Conservation (phyloP, 1,140 invertebrate species). For the Bombus superbus region DNA sequence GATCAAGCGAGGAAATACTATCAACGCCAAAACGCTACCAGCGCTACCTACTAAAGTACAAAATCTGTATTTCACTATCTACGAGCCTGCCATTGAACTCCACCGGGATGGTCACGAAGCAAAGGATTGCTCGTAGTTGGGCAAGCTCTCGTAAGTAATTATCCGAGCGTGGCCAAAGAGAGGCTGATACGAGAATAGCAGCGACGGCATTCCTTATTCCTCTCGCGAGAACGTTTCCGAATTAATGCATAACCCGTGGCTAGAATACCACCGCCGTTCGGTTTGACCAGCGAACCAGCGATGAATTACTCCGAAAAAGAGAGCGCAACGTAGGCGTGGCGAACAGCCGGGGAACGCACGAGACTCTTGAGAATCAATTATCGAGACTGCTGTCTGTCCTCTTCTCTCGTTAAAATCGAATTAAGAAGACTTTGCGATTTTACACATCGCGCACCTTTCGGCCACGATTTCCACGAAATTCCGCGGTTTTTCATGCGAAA, state of each 20-base stretch:
- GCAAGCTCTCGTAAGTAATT: slow-evolving; percentile 70
- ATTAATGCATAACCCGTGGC: slow-evolving; percentile 71
- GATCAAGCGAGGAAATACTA: too few species aligned
- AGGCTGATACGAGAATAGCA: slow-evolving; percentile 39
- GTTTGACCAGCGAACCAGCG: background rate
- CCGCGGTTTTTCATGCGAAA: background rate
- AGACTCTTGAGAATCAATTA: slow-evolving; percentile 69
- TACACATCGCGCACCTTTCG: background rate
- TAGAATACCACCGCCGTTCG: slow-evolving; percentile 42
- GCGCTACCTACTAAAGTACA: too few species aligned
- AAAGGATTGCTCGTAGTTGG: slow-evolving; percentile 21
- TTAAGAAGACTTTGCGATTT: slow-evolving; percentile 41
- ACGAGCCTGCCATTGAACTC: too few species aligned
- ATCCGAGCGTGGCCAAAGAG: slow-evolving; percentile 53
- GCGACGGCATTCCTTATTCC: slow-evolving; percentile 69
- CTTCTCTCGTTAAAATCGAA: slow-evolving; percentile 54
- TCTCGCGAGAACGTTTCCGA: slow-evolving; percentile 67
- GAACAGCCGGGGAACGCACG: slow-evolving; percentile 13
- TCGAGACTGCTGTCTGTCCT: slow-evolving; percentile 43
- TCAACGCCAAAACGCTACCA: too few species aligned
- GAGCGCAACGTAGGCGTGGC: background rate
- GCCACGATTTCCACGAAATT: background rate
- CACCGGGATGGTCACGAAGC: background rate
- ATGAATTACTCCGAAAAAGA: slow-evolving; percentile 2
- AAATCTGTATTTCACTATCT: too few species aligned